Percentiles rank a stretch among this genome's conserved stretches.
Evolutionary conservation across 1,140 invertebrate genomes (phyloP).

Genomic region (Anadara kagoshimensis): DNA sequence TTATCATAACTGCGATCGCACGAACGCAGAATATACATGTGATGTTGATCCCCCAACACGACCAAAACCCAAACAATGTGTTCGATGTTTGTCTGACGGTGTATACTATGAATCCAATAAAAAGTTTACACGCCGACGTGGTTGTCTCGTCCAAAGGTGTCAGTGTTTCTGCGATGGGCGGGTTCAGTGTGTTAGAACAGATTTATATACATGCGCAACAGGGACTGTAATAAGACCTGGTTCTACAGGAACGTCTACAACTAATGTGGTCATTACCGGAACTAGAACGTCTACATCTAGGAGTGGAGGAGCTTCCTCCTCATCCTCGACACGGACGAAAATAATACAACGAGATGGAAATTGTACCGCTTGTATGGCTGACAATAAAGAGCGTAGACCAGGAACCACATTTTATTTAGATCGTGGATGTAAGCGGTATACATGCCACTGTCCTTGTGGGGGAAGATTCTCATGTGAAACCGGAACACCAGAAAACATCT

Average conservation of each 20-base stretch:
- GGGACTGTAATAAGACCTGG: too few relatives aligned
- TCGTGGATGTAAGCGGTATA: conserved; percentile 36
- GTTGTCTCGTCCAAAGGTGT: conserved; percentile 9
- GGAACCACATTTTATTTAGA: conserved; percentile 22
- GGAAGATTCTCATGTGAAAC: conserved; percentile 31
- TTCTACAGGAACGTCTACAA: background rate
- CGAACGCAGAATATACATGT: background rate
- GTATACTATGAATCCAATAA: conserved; percentile 3
- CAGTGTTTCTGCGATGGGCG: conserved; percentile 33
- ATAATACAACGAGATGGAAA: conserved; percentile 1
- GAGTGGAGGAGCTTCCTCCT: background rate
- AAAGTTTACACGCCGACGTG: conserved; percentile 16
- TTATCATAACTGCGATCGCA: conserved; percentile 20
- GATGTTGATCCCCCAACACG: too few relatives aligned
- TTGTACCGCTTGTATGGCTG: conserved; percentile 20
- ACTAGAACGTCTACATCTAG: background rate
- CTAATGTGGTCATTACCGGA: background rate
- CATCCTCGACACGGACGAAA: background rate
- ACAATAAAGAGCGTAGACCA: conserved; percentile 5
- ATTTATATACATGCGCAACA: too few relatives aligned
- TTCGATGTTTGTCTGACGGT: conserved; percentile 12
- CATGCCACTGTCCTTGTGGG: conserved; percentile 34
- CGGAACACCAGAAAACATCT: conserved; percentile 28
- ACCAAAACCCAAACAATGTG: background rate
- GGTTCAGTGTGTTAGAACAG: conserved; percentile 18